Percentiles rank a stretch among this genome's conserved stretches.
These are phyloP conservation scores for Orientallactaga sibirica DNA, from an alignment of 2,797 vertebrate species.

Conservation along the genomic window DNA sequence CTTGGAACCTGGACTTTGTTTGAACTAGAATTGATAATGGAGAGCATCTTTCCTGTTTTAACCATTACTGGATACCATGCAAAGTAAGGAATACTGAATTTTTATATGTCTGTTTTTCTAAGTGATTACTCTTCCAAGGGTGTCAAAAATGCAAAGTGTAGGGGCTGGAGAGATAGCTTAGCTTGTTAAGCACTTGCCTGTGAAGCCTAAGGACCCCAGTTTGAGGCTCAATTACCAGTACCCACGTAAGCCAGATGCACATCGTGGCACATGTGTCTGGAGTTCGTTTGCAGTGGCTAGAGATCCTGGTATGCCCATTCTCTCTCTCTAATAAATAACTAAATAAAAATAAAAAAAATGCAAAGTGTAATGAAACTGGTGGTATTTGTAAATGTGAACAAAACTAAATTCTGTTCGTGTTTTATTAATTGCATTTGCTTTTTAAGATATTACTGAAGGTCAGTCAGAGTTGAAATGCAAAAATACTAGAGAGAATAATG, in stretches of 20 bases:
- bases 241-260: too few species aligned
- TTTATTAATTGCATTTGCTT: constrained; percentile 71
- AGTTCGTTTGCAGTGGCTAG: too few species aligned
- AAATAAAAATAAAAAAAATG: too few species aligned
- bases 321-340: too few species aligned
- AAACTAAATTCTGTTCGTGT: background rate
- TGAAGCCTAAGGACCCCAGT: too few species aligned
- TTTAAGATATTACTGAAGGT: constrained; percentile 84
- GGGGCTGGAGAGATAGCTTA: too few species aligned
- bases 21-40: constrained; percentile 7
- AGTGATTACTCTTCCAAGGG: constrained; percentile 46
- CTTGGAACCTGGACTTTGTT: background rate
- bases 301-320: too few species aligned
- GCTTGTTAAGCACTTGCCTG: too few species aligned
- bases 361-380: constrained; percentile 2
- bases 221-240: too few species aligned
- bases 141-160: constrained; percentile 46
- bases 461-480: constrained; percentile 67
- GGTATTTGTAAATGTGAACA: constrained; percentile 22
- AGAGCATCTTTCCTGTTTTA: constrained; percentile 22
- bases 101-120: constrained; percentile 48
- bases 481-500: constrained; percentile 66
- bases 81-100: constrained; percentile 14
- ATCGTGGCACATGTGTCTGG: too few species aligned
- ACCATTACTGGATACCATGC: background rate